Evolutionary conservation across 2,113 vertebrate genomes (phyloP), one percentile per base, ranked within the genome.

Genomic region (Stercorarius parasiticus): DNA sequence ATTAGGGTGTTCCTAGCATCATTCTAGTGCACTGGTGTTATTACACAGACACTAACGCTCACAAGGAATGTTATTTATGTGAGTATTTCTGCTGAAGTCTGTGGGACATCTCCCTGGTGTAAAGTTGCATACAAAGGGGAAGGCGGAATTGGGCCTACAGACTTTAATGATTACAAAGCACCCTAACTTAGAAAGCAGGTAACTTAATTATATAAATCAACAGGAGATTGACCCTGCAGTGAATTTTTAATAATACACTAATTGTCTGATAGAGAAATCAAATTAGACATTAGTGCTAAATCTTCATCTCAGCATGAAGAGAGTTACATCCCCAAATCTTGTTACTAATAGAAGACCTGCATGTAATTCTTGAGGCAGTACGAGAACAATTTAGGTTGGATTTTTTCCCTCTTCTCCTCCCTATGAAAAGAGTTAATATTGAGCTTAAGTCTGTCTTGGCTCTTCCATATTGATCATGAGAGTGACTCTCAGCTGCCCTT

Each of bases 171-270:
- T 90, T 88, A 89, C 21, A 78, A 78, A 93, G 64, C 32, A 81
- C 20, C 77, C 81, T 86, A 87, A 84, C 74, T 95, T 74, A 67
- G 47, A 93, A 91, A 91, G 52, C 72, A 88, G 62, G 67, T 96
- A 97, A 97, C 59, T 96, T 97, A 96, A 96, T 97, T 97, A 97
- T 85, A 80, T 64, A 96, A 97, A 97, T 95, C 93, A 96, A 96
- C 92, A 96, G 81, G 88, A 97, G 64, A 96, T 66, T 97, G 94
- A 97, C 92, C 81, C 94, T 93, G 80, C 62, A 62, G 5, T 95
- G 90, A 96, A 90, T 95, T 98, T 98, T 97, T 97, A 98, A 96
- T 98, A 97, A 91, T 95, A 78, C 38, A 88, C 82, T 98, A 97
- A 97, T 96, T 97, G 86, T 52, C 52, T 96, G 89, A 97, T 97